A percentile compares a stretch with the other conserved stretches of the same genome.
Conservation (phyloP, 1,140 invertebrate species). For the Drosophila yakuba region DNA sequence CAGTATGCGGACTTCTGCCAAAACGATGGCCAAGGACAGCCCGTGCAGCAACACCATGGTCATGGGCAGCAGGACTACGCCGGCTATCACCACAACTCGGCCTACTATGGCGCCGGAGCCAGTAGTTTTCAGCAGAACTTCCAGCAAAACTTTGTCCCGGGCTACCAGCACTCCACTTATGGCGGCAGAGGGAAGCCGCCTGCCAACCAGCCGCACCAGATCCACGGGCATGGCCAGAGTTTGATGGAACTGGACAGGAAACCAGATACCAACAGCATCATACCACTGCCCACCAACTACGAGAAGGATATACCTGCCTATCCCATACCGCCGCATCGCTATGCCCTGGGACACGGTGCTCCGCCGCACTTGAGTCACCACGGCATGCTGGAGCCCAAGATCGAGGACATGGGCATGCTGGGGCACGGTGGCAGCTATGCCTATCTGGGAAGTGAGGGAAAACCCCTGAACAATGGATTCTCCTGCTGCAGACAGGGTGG, state of each 20-base stretch:
- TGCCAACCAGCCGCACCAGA: conserved; percentile 46
- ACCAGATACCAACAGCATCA: conserved; percentile 80
- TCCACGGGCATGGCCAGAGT: conserved; percentile 55
- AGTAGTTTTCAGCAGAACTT: conserved; percentile 80
- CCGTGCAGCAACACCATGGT: conserved; percentile 63
- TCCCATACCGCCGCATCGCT: conserved; percentile 83
- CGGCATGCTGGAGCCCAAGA: conserved; percentile 76
- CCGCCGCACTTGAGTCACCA: conserved; percentile 67
- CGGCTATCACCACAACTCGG: conserved; percentile 75
- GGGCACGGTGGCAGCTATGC: conserved; percentile 84
- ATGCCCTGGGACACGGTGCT: conserved; percentile 66
- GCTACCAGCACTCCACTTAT: conserved; percentile 72
- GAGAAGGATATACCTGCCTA: conserved; percentile 84
- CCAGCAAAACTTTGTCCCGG: conserved; percentile 80
- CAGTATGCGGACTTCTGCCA: conserved; percentile 84
- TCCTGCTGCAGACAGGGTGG: conserved; percentile 90
- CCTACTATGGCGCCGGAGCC: conserved; percentile 70
- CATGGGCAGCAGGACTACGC: conserved; percentile 77
- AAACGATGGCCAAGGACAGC: conserved; percentile 76
- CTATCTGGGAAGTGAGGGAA: conserved; percentile 89
- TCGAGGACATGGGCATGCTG: conserved; percentile 77
- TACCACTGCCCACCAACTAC: conserved; percentile 83
- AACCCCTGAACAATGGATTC: conserved; percentile 85
- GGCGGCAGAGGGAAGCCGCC: conserved; percentile 58
- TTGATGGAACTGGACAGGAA: conserved; percentile 79